Conservation (phyloP, 2,888 invertebrate genomes). For the Microctonus brassicae region DNA sequence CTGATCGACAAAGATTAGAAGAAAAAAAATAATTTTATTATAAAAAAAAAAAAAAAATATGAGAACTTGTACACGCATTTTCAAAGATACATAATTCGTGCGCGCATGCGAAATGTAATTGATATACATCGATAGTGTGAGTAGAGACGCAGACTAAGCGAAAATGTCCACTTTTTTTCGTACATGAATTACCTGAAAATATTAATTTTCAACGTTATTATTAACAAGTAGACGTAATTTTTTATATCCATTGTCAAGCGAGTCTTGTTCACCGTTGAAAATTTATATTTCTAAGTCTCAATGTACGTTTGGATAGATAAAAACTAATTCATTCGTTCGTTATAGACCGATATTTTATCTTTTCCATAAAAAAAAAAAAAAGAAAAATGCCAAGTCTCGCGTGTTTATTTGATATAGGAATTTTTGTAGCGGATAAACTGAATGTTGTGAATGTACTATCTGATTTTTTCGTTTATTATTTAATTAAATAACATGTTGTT, state of each 20-base stretch:
- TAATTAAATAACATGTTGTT: conserved; percentile 46
- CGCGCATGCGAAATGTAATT: conserved; percentile 32
- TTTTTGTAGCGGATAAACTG: conserved; percentile 4
- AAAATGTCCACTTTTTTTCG: conserved; percentile 57
- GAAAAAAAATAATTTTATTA: conserved; percentile 70
- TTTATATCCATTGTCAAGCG: background rate
- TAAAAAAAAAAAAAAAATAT: conserved; percentile 73
- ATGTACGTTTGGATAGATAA: background rate
- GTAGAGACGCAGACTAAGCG: conserved; percentile 47
- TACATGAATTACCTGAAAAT: conserved; percentile 36
- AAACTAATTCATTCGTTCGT: conserved; percentile 2
- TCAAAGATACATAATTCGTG: conserved; percentile 37
- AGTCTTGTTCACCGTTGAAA: background rate
- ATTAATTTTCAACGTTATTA: conserved; percentile 18
- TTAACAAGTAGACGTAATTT: background rate
- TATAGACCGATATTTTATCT: conserved; percentile 9
- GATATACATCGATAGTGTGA: conserved; percentile 35
- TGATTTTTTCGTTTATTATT: conserved; percentile 10
- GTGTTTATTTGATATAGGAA: conserved; percentile 7
- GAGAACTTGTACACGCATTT: conserved; percentile 48
- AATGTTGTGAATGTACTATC: background rate
- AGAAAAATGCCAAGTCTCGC: conserved; percentile 8
- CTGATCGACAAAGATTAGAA: conserved; percentile 75
- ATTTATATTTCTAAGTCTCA: background rate
- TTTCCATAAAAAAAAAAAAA: conserved; percentile 6